Evolutionary conservation across 2,888 invertebrate genomes (phyloP).

Genomic region (Harpalus rufipes): DNA sequence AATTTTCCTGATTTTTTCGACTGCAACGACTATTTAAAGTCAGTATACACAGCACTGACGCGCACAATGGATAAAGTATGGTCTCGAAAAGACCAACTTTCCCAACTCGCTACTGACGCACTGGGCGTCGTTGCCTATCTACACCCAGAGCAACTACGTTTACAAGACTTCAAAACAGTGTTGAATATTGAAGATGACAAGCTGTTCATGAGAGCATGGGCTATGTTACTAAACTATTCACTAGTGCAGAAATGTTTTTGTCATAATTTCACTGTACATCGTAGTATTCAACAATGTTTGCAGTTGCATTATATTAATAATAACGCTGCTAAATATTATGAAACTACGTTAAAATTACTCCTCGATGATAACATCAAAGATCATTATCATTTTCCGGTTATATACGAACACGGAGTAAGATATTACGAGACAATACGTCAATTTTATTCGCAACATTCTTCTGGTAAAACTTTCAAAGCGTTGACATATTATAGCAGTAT

Average conservation of each 20-base stretch:
- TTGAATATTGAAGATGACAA: background rate
- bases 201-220: background rate
- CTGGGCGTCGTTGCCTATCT: background rate
- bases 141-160: background rate
- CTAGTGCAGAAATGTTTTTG: background rate
- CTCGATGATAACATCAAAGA: background rate
- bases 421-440: background rate
- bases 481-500: background rate
- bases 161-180: background rate
- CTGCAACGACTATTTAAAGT: constrained; percentile 1
- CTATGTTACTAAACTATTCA: background rate
- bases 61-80: background rate
- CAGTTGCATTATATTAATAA: background rate
- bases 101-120: background rate
- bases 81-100: background rate
- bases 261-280: background rate
- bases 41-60: background rate
- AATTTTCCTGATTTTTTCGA: background rate
- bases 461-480: background rate
- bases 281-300: background rate
- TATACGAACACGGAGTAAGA: background rate
- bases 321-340: background rate
- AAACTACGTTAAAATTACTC: background rate
- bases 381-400: background rate
- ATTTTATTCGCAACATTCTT: background rate